phyloP scores from a whole-genome alignment of 2,797 vertebrate genomes.

The Fistularia commersonii region DNA sequence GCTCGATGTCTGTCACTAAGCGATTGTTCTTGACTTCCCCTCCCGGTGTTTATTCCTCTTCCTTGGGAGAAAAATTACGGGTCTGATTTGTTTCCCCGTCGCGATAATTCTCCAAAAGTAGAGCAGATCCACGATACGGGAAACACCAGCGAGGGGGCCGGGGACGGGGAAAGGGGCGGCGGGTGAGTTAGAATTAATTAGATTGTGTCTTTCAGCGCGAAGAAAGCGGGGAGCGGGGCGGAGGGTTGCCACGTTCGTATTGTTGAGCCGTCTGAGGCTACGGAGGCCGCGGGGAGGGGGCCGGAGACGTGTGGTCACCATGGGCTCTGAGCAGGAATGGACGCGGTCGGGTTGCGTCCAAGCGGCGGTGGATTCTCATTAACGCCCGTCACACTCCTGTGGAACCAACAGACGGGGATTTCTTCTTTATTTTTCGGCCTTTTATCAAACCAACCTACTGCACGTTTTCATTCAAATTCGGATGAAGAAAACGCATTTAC shows the following conservation, averaged over 20 bases:
- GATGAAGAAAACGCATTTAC: too few relatives aligned
- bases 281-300: slow-evolving; percentile 38
- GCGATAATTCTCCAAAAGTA: too few relatives aligned
- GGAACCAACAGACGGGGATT: slow-evolving; percentile 13
- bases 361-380: slow-evolving; percentile 47
- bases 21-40: slow-evolving; percentile 40
- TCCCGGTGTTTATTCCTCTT: slow-evolving; percentile 1
- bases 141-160: too few relatives aligned
- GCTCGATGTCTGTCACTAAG: slow-evolving; percentile 49
- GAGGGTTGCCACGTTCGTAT: too few relatives aligned
- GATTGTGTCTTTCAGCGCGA: too few relatives aligned
- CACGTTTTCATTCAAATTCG: too few relatives aligned
- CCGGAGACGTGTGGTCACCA: slow-evolving; percentile 66
- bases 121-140: not conserved
- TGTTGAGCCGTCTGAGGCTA: slow-evolving; percentile 47
- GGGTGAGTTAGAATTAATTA: too few relatives aligned
- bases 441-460: too few relatives aligned
- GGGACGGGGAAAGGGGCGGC: too few relatives aligned
- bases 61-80: not conserved
- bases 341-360: slow-evolving; percentile 31
- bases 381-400: slow-evolving; percentile 24
- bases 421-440: too few relatives aligned
- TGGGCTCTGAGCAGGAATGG: slow-evolving; percentile 62
- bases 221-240: too few relatives aligned
- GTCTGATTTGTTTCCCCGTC: too few relatives aligned